Conservation (phyloP, 2,797 vertebrate genomes). For the Ambastaia sidthimunki region DNA sequence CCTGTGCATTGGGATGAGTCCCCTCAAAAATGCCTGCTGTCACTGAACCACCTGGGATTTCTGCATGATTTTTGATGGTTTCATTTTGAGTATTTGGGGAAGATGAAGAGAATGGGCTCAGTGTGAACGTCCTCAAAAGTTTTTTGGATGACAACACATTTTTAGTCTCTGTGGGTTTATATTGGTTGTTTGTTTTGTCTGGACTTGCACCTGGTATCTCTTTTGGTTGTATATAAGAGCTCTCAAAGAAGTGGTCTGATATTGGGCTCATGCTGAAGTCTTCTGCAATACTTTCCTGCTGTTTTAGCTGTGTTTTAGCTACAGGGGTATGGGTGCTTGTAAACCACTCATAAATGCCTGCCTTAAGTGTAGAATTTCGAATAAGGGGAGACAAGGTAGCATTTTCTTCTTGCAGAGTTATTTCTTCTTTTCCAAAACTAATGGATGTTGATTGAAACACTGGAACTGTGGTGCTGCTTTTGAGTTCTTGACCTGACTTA, state of each 20-base stretch:
- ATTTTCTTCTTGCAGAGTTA: conserved; percentile 44
- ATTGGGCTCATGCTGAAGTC: conserved; percentile 36
- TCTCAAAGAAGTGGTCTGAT: conserved; percentile 40
- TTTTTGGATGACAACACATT: conserved; percentile 45
- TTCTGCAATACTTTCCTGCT: conserved; percentile 35
- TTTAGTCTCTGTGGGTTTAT: conserved; percentile 32
- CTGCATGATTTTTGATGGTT: conserved; percentile 44
- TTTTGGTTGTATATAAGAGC: conserved; percentile 40
- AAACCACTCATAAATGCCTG: conserved; percentile 55
- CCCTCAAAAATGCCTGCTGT: conserved; percentile 30
- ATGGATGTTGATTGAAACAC: conserved; percentile 58
- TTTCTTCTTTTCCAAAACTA: conserved; percentile 35
- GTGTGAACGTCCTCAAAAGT: conserved; percentile 39
- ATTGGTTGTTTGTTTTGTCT: conserved; percentile 47
- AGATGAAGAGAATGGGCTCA: conserved; percentile 47
- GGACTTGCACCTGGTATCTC: conserved; percentile 48
- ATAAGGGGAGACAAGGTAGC: conserved; percentile 31
- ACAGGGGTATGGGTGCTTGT: conserved; percentile 53
- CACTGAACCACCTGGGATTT: conserved; percentile 28
- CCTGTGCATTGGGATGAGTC: conserved; percentile 40
- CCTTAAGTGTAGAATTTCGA: conserved; percentile 25
- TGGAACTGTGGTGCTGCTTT: conserved; percentile 49
- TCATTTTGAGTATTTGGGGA: conserved; percentile 38
- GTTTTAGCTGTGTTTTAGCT: conserved; percentile 52
- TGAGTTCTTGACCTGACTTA: conserved; percentile 44